These are phyloP conservation scores for Leuciscus waleckii DNA, from an alignment of 2,797 vertebrate genomes.

Conservation along the genomic window DNA sequence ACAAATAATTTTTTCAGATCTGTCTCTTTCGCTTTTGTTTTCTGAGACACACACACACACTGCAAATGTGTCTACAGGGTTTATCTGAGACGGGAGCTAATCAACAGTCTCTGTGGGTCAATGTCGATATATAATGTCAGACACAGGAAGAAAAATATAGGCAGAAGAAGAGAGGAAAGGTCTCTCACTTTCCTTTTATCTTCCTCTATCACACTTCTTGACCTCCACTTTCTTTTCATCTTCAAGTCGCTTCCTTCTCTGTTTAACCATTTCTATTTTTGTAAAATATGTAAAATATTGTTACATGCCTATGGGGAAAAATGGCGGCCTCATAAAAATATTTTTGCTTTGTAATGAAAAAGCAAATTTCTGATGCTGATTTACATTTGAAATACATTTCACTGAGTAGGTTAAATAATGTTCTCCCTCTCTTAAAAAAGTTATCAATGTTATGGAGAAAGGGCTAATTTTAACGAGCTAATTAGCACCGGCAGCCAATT, in stretches of 20 bases:
- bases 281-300: too few species aligned
- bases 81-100: slow-evolving; percentile 51
- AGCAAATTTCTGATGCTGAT: not conserved
- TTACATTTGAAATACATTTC: not conserved
- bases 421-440: not conserved
- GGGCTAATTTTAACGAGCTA: slow-evolving; percentile 24
- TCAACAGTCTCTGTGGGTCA: slow-evolving; percentile 51
- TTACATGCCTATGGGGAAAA: too few species aligned
- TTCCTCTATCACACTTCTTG: slow-evolving; percentile 15
- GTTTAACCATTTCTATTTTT: slow-evolving; percentile 28
- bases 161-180: slow-evolving; percentile 33
- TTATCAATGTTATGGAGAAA: not conserved
- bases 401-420: not conserved
- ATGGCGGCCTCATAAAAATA: not conserved
- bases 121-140: slow-evolving; percentile 34
- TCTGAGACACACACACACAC: not conserved
- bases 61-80: slow-evolving; percentile 54
- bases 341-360: not conserved
- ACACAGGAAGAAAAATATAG: slow-evolving; percentile 8
- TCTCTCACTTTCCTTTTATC: slow-evolving; percentile 49
- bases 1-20: slow-evolving; percentile 46
- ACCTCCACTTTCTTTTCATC: slow-evolving; percentile 15
- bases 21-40: slow-evolving; percentile 41
- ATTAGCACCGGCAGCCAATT: slow-evolving; percentile 35
- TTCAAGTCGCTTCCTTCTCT: slow-evolving; percentile 35